Evolutionary conservation across 2,113 vertebrate species (phyloP), one percentile per base, ranked within the genome.

Genomic region (Scophthalmus maximus): DNA sequence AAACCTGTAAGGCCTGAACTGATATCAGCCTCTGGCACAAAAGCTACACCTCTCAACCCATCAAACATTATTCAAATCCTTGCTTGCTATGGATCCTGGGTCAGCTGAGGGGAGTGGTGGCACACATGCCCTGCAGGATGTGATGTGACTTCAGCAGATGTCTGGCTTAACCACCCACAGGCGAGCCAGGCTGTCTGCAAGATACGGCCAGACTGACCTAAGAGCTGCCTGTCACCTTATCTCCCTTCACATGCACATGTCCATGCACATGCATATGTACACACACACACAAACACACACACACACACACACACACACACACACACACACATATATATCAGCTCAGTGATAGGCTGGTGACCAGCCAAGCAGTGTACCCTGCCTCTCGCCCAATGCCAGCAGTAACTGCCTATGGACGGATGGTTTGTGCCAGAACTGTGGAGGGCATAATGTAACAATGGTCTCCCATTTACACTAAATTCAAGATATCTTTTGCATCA

Each of bases 161-260:
- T 84, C 87, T 87, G 70, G 62, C 77, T 74, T 67, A 81, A 86
- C 49, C 70, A 71, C 76, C 86, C 81, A 78, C 75, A 70, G 84
- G 77, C 68, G 70, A 78, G 62, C 56, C 29, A 63, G 66, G 50
- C 67, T 77, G 87, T 79, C 88, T 85, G 76, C 38, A 8, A 84
- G 82, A 84, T 89, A 82, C 7, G 25, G 66, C 68, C 57, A 50
- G 23, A 65, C 58, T 85, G 87, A 87, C 85, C 88, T 83, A 76
- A 68, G 70, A 78, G 76, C 76, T 71, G 76, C 55, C 82, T 73
- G 85, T 87, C 83, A 79, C 72, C 79, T 90, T 87, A 87, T 91
- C 85, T 79, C 53, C 26, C 42, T 56, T 44, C 47, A 49, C 68
- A 79, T 53, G 29, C 50, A 60, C 55, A 47, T 57, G 14, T 58